phyloP scores from a whole-genome alignment of 1,140 invertebrate genomes.

The Ceratina japonica region DNA sequence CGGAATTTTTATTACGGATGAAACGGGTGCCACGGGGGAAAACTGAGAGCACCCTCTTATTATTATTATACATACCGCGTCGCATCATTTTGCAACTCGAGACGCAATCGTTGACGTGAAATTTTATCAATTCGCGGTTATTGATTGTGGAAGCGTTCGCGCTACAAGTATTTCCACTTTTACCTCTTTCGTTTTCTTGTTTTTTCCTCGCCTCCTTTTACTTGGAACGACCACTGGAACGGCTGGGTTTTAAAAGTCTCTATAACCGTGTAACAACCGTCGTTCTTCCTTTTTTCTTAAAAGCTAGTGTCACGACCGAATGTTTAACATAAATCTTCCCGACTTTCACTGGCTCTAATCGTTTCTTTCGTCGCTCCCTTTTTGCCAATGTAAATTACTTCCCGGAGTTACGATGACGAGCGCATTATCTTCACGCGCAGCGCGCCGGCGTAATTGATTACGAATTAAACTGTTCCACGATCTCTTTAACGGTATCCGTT shows the following conservation, averaged over 20 bases:
- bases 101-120: slow-evolving; percentile 9
- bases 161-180: slow-evolving; percentile 1
- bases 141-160: slow-evolving; percentile 18
- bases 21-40: background rate
- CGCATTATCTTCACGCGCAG: background rate
- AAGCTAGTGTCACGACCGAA: background rate
- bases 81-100: slow-evolving; percentile 9
- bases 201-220: background rate
- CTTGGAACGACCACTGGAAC: background rate
- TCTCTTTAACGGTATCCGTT: background rate
- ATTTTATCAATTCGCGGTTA: slow-evolving; percentile 36
- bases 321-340: slow-evolving; percentile 1
- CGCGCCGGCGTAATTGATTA: background rate
- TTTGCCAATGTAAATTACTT: background rate
- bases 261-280: slow-evolving; percentile 18
- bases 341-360: background rate
- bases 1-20: background rate
- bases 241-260: slow-evolving; percentile 15
- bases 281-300: background rate
- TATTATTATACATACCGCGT: background rate
- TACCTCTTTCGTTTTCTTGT: background rate
- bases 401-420: background rate
- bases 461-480: background rate
- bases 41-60: background rate
- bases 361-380: background rate